These are phyloP conservation scores for Aphelinus atriplicis DNA, from an alignment of 1,140 invertebrate genomes.

Conservation along the genomic window DNA sequence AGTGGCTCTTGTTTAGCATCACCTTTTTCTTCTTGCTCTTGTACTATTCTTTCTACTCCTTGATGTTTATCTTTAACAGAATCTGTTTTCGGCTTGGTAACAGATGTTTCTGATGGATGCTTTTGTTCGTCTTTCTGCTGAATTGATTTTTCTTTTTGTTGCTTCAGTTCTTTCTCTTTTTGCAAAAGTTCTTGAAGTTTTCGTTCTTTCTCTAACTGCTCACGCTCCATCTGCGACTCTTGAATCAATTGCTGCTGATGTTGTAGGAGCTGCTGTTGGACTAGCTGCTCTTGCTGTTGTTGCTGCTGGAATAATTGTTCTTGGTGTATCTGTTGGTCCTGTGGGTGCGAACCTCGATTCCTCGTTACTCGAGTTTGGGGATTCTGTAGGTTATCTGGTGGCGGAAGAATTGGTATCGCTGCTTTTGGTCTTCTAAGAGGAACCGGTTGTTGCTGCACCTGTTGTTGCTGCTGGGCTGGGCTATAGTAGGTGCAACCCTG, in stretches of 20 bases:
- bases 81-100: too few species aligned
- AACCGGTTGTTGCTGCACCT: slow-evolving; percentile 59
- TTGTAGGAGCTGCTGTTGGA: slow-evolving; percentile 28
- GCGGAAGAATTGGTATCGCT: slow-evolving; percentile 72
- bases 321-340: slow-evolving; percentile 41
- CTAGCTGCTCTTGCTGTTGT: slow-evolving; percentile 32
- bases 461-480: slow-evolving; percentile 65
- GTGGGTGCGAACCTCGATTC: slow-evolving; percentile 44
- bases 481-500: slow-evolving; percentile 70
- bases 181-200: neutral
- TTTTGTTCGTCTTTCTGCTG: neutral
- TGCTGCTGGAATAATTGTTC: slow-evolving; percentile 23
- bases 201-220: slow-evolving; percentile 4
- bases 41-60: too few species aligned
- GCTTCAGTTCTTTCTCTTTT: neutral
- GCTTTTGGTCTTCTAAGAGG: slow-evolving; percentile 68
- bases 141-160: slow-evolving; percentile 5
- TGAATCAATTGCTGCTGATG: slow-evolving; percentile 30
- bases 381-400: slow-evolving; percentile 64
- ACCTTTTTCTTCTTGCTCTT: too few species aligned
- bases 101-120: too few species aligned
- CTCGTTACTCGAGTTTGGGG: slow-evolving; percentile 45
- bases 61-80: too few species aligned
- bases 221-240: slow-evolving; percentile 17
- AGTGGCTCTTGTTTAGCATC: too few species aligned